Conservation (phyloP, 2,113 vertebrate species). For the Lethenteron camtschaticum region DNA sequence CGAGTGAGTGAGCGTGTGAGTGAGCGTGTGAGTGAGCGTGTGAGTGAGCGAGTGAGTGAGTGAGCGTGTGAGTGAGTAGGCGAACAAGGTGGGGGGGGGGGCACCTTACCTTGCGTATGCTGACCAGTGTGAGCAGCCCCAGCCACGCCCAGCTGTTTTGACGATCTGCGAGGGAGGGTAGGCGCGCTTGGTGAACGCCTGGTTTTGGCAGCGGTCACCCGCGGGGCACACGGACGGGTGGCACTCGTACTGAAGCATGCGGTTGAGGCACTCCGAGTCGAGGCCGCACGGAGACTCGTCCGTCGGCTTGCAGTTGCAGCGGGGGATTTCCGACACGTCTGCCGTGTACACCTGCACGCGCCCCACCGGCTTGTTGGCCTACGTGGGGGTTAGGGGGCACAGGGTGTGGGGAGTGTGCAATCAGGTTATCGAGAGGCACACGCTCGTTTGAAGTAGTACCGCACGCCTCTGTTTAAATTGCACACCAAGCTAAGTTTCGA, state of each 20-base stretch:
- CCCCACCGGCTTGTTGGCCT: conserved; percentile 80
- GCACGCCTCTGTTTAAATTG: too few relatives aligned
- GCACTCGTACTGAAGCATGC: conserved; percentile 95
- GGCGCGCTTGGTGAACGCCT: conserved; percentile 76
- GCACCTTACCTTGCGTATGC: conserved; percentile 65
- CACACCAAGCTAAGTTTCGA: too few relatives aligned
- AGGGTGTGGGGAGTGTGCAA: too few relatives aligned
- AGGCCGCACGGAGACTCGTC: conserved; percentile 69
- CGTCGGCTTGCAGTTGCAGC: conserved; percentile 81
- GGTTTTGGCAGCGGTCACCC: conserved; percentile 62
- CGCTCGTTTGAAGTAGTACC: too few relatives aligned
- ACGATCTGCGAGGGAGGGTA: conserved; percentile 91
- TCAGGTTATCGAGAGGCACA: too few relatives aligned
- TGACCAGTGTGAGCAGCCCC: conserved; percentile 60
- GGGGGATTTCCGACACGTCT: conserved; percentile 80
- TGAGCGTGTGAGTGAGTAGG: neutral
- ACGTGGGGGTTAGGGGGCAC: conserved; percentile 1
- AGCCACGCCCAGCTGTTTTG: conserved; percentile 72
- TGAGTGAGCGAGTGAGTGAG: too few relatives aligned
- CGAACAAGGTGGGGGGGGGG: neutral
- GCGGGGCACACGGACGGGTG: conserved; percentile 81
- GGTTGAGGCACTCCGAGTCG: conserved; percentile 82
- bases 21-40: too few relatives aligned
- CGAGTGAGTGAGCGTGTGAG: too few relatives aligned
- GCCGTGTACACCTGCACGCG: conserved; percentile 78